Evolutionary conservation across 1,140 invertebrate species (phyloP).

Genomic region (Drosophila pachea): DNA sequence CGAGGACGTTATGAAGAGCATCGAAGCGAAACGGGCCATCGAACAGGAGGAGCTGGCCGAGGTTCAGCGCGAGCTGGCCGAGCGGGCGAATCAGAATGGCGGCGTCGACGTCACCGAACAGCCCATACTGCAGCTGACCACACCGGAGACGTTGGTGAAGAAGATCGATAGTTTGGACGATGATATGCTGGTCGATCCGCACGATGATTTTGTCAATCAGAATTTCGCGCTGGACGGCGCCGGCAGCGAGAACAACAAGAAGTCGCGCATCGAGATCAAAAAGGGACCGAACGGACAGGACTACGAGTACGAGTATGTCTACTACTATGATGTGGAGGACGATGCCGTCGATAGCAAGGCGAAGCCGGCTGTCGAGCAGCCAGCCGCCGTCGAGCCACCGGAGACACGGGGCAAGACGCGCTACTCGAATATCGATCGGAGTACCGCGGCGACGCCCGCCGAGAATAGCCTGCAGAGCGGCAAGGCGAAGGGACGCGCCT

Average conservation of each 20-base stretch:
- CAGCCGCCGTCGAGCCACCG: constrained; percentile 31
- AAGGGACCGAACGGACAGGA: constrained; percentile 94
- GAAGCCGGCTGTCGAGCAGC: constrained; percentile 46
- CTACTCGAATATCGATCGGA: constrained; percentile 85
- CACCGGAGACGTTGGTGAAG: constrained; percentile 51
- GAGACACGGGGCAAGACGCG: constrained; percentile 80
- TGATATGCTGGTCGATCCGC: constrained; percentile 59
- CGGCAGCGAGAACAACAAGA: constrained; percentile 79
- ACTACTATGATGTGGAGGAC: constrained; percentile 93
- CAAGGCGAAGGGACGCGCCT: constrained; percentile 79
- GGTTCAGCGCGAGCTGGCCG: constrained; percentile 56
- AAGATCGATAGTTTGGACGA: constrained; percentile 59
- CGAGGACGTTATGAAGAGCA: constrained; percentile 79
- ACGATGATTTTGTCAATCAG: constrained; percentile 72
- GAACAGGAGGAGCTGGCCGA: constrained; percentile 72
- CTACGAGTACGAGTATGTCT: constrained; percentile 94
- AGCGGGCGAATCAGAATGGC: constrained; percentile 31
- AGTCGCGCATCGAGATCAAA: constrained; percentile 88
- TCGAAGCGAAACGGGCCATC: constrained; percentile 76
- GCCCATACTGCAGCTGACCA: constrained; percentile 44
- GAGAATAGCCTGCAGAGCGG: constrained; percentile 81
- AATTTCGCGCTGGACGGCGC: constrained; percentile 67
- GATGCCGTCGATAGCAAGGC: constrained; percentile 82
- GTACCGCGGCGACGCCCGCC: constrained; percentile 79
- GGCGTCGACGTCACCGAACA: constrained; percentile 36